Evolutionary conservation across 2,888 invertebrate genomes (phyloP), one percentile per base, ranked within the genome.

Genomic region (Torymus aiolomorphi): DNA sequence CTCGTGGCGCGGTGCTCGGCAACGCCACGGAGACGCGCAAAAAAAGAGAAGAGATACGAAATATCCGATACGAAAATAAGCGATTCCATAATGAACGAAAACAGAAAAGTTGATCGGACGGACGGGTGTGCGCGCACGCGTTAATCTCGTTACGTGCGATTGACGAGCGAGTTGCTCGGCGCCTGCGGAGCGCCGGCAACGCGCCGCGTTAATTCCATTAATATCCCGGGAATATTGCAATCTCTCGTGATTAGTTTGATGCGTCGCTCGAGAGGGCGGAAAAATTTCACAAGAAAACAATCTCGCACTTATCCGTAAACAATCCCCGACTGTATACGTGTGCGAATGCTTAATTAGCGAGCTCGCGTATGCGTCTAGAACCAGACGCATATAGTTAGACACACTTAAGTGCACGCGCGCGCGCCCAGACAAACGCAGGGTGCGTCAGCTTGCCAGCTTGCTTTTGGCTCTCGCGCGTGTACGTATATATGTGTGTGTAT

Each of bases 101-200:
- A 51, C 12, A 20, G 24, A 72, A 61, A 72, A 62, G 20, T 24
- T 24, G 14, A 52, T 42, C 42, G 42, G 42, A 42, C 42, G 12
- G 42, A 16, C 4, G 16, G 14, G 12, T 66, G 54, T 2, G 20
- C 54, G 54, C 54, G 4, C 59, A 12, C 56, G 31, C 57, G 16
- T 62, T 72, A 62, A 72, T 62, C 52, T 62, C 5, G 62, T 72
- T 72, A 72, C 62, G 10, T 52, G 51, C 62, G 51, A 72, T 62
- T 72, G 61, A 62, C 51, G 57, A 31, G 52, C 31, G 71, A 42
- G 14, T 42, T 10, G 42, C 5, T 1, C 42, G 42, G 42, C 42
- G 42, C 8, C 8, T 42, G 42, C 42, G 8, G 8, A 10, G 42
- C 42, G 42, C 0, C 8, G 5, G 42, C 42, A 42, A 5, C 42